These are phyloP conservation scores for Periophthalmodon schlosseri DNA, from an alignment of 2,113 vertebrate species.

Conservation along the genomic window DNA sequence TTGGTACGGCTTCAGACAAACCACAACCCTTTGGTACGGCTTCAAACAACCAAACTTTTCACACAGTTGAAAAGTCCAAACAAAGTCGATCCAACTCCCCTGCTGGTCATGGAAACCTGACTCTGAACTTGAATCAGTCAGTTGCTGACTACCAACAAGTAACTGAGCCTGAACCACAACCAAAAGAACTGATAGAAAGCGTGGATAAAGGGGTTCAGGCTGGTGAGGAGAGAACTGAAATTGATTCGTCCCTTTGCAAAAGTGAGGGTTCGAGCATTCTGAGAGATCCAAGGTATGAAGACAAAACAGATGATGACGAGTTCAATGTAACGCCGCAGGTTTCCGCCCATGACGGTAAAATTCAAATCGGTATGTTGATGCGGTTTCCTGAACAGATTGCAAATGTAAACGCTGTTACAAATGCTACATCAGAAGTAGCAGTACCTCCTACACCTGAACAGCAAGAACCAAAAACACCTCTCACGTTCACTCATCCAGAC, in stretches of 20 bases:
- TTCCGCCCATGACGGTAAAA: too few relatives aligned
- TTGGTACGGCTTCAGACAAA: not conserved
- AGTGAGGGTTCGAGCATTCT: accelerated
- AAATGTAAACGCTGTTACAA: not conserved
- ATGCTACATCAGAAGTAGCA: not conserved
- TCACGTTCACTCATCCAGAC: not conserved
- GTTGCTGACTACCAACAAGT: too few relatives aligned
- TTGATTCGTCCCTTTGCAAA: not conserved
- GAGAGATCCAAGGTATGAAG: constrained; percentile 25
- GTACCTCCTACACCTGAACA: not conserved
- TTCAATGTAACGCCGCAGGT: not conserved
- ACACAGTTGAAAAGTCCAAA: not conserved
- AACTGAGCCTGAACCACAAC: not conserved
- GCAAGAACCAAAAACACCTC: not conserved
- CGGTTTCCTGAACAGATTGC: not conserved
- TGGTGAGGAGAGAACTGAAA: not conserved
- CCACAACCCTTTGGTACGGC: too few relatives aligned
- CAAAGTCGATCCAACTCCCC: not conserved
- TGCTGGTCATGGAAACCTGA: too few relatives aligned
- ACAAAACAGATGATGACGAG: constrained; percentile 34
- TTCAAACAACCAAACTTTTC: not conserved
- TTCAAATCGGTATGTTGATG: not conserved
- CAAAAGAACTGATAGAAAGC: not conserved
- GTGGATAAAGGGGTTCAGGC: not conserved
- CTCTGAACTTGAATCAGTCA: not conserved